Evolutionary conservation across 2,113 vertebrate species (phyloP).

Genomic region (Fulmarus glacialis): DNA sequence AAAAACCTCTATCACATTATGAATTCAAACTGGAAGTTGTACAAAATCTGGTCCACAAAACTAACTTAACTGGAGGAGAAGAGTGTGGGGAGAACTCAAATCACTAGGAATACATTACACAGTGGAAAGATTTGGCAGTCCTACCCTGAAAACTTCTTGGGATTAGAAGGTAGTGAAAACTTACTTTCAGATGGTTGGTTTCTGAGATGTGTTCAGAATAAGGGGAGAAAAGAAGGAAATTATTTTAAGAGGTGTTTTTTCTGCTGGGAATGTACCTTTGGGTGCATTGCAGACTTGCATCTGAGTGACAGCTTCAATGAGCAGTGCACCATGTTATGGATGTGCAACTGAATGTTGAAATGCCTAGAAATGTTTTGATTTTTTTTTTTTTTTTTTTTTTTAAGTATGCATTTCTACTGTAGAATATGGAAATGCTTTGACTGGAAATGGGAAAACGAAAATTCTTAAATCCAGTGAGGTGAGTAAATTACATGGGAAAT

Average conservation of each 20-base stretch:
- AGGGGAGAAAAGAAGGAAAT: not conserved
- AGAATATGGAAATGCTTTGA: not conserved
- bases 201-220: not conserved
- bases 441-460: not conserved
- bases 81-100: not conserved
- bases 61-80: not conserved
- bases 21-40: not conserved
- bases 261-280: not conserved
- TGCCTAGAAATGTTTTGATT: not conserved
- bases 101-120: not conserved
- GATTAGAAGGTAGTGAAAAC: not conserved
- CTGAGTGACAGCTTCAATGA: not conserved
- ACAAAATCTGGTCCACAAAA: not conserved
- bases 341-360: not conserved
- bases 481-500: not conserved
- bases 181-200: not conserved
- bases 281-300: not conserved
- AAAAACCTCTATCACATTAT: not conserved
- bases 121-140: not conserved
- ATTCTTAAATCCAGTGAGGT: not conserved
- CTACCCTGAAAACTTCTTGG: not conserved
- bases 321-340: not conserved
- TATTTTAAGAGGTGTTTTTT: not conserved
- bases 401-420: not conserved
- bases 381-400: not conserved